These are phyloP conservation scores for Drosophila pseudoobscura DNA, from an alignment of 1,140 invertebrate genomes.

Conservation along the genomic window DNA sequence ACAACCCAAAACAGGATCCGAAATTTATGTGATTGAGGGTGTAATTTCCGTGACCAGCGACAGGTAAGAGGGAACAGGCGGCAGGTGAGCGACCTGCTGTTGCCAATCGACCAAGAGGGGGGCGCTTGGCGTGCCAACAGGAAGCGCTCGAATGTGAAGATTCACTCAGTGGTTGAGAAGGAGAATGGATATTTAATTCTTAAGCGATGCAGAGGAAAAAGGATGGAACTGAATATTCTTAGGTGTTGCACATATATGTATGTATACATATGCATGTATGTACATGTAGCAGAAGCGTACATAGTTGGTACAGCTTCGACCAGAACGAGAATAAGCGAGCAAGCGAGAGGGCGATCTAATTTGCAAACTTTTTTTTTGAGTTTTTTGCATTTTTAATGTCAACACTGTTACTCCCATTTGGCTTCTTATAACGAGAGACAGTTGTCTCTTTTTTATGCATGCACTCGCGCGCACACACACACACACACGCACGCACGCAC, in stretches of 20 bases:
- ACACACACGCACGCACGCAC: constrained; percentile 2
- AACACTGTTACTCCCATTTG: constrained; percentile 70
- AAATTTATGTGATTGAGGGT: constrained; percentile 25
- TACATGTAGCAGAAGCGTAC: not conserved
- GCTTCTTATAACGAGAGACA: constrained; percentile 59
- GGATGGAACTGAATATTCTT: too few relatives aligned
- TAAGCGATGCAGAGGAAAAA: not conserved
- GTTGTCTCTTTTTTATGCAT: constrained; percentile 73
- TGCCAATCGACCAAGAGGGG: constrained; percentile 1
- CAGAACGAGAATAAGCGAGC: constrained; percentile 13
- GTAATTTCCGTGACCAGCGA: constrained; percentile 42
- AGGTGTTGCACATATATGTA: not conserved
- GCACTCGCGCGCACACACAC: constrained; percentile 16
- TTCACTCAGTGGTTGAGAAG: constrained; percentile 18
- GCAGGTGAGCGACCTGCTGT: constrained; percentile 26
- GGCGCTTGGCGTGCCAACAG: constrained; percentile 7
- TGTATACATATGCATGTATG: constrained; percentile 13
- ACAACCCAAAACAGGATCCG: constrained; percentile 5
- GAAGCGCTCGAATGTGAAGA: constrained; percentile 3
- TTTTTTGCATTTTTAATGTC: constrained; percentile 77
- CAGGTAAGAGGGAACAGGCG: constrained; percentile 28
- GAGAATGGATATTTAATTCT: constrained; percentile 8
- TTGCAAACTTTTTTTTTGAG: constrained; percentile 60
- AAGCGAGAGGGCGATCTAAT: constrained; percentile 53
- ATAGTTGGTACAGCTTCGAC: constrained; percentile 1